Conservation (phyloP, 2,113 vertebrate species). For the Sinocyclocheilus anophthalmus region DNA sequence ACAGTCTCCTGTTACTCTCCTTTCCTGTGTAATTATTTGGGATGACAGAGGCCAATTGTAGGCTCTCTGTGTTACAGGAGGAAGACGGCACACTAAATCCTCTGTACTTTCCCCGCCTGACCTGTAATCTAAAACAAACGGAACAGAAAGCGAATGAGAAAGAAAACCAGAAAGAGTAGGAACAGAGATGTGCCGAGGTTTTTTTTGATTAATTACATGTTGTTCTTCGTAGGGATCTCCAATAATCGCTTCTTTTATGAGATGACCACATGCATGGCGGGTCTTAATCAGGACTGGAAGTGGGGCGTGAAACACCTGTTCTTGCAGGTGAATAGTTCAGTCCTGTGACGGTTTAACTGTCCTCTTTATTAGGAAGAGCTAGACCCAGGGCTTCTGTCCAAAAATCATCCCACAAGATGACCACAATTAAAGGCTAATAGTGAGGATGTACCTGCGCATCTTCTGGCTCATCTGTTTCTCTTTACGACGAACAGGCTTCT, state of each 20-base stretch:
- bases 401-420: slow-evolving; percentile 49
- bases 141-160: background rate
- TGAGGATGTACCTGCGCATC: slow-evolving; percentile 49
- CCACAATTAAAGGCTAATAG: slow-evolving; percentile 53
- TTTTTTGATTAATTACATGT: slow-evolving; percentile 66
- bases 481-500: slow-evolving; percentile 65
- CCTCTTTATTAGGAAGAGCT: slow-evolving; percentile 29
- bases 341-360: background rate
- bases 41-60: slow-evolving; percentile 42
- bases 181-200: slow-evolving; percentile 10
- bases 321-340: slow-evolving; percentile 67
- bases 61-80: slow-evolving; percentile 19
- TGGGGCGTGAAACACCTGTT: slow-evolving; percentile 76
- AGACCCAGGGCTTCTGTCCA: slow-evolving; percentile 2
- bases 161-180: background rate
- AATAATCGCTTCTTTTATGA: slow-evolving; percentile 66
- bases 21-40: slow-evolving; percentile 47
- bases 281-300: slow-evolving; percentile 71
- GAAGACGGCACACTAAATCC: background rate
- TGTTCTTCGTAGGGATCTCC: slow-evolving; percentile 42
- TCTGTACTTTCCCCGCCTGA: slow-evolving; percentile 28
- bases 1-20: slow-evolving; percentile 33
- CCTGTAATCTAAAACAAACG: slow-evolving; percentile 40
- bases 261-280: slow-evolving; percentile 69
- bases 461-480: slow-evolving; percentile 49